Evolutionary conservation across 1,140 invertebrate genomes (phyloP).

Genomic region (Papilio glaucus): DNA sequence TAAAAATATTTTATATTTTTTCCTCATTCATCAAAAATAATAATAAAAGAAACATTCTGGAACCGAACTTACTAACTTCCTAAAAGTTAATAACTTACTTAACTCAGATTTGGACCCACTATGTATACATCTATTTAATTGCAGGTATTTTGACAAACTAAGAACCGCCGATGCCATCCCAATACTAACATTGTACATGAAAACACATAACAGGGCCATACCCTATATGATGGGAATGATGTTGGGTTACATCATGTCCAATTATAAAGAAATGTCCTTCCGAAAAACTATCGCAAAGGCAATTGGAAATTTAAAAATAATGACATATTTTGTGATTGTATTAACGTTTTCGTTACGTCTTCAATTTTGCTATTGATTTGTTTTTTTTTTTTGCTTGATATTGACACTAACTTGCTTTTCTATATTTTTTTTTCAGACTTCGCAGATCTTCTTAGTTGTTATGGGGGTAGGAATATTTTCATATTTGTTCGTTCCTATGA

Average conservation of each 20-base stretch:
- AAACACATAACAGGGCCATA: background rate
- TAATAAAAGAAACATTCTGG: too few species aligned
- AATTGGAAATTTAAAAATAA: too few species aligned
- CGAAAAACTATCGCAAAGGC: background rate
- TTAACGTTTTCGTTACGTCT: too few species aligned
- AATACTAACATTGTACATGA: background rate
- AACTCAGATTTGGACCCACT: too few species aligned
- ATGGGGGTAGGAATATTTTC: background rate
- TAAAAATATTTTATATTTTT: too few species aligned
- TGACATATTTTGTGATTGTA: too few species aligned
- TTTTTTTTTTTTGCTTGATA: too few species aligned
- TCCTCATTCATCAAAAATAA: too few species aligned
- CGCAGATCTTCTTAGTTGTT: background rate
- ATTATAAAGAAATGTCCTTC: background rate
- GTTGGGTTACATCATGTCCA: background rate
- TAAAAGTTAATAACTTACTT: too few species aligned
- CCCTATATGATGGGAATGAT: background rate
- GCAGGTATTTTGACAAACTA: background rate
- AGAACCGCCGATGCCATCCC: background rate
- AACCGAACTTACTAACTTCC: too few species aligned
- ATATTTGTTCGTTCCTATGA: background rate
- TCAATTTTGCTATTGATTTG: too few species aligned
- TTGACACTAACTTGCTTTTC: too few species aligned
- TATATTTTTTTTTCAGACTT: constrained; percentile 3
- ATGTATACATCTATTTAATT: background rate